Evolutionary conservation across 2,888 invertebrate species (phyloP).

Genomic region (Altica lythri): DNA sequence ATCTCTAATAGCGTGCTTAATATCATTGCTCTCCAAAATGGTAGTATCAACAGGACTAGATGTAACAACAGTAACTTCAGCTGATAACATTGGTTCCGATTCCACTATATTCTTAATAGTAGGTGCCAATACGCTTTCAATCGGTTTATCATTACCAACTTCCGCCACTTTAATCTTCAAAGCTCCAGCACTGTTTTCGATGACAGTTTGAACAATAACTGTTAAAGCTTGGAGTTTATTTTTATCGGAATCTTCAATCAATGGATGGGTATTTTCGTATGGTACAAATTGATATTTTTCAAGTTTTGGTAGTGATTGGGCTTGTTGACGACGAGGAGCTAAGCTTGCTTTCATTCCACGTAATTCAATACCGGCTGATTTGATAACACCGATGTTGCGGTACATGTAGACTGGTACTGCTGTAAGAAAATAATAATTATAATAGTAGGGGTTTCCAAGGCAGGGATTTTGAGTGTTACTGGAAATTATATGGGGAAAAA

Average conservation of each 20-base stretch:
- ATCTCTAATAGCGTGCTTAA: constrained; percentile 71
- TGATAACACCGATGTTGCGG: constrained; percentile 72
- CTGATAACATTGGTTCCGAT: constrained; percentile 68
- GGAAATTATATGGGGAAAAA: too few species aligned
- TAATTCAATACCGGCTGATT: constrained; percentile 84
- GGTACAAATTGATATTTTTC: constrained; percentile 86
- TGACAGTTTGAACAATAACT: constrained; percentile 71
- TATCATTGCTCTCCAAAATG: constrained; percentile 63
- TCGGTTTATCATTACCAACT: constrained; percentile 65
- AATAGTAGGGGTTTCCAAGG: not conserved
- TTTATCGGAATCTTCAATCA: constrained; percentile 65
- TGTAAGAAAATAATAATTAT: constrained; percentile 30
- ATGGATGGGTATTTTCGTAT: constrained; percentile 63
- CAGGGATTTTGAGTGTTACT: not conserved
- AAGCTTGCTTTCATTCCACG: constrained; percentile 88
- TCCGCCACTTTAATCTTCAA: constrained; percentile 77
- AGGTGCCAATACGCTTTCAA: constrained; percentile 70
- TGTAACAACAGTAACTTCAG: constrained; percentile 55
- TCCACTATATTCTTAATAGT: constrained; percentile 67
- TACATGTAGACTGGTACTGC: constrained; percentile 70
- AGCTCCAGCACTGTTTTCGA: constrained; percentile 75
- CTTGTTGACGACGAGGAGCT: constrained; percentile 81
- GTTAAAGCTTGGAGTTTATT: constrained; percentile 69
- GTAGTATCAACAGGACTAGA: constrained; percentile 61
- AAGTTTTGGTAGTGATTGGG: constrained; percentile 78